phyloP scores from a whole-genome alignment of 2,113 vertebrate genomes.

The Lophochroa leadbeateri region DNA sequence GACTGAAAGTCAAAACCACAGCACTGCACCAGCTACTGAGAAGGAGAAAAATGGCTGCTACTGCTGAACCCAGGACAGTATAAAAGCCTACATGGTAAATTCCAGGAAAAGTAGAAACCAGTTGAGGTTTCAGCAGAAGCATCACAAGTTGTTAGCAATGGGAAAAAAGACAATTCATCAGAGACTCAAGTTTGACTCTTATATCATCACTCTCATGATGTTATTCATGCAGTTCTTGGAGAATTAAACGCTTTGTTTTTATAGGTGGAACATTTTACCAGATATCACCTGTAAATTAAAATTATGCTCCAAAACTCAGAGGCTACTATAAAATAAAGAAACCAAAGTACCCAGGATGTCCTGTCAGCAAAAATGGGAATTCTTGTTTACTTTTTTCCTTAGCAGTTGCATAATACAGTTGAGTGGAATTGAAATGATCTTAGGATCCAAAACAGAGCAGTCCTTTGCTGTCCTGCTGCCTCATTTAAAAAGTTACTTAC shows the following conservation, averaged over 20 bases:
- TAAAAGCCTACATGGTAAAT: no score
- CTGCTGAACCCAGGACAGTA: no score
- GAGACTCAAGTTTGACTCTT: background rate
- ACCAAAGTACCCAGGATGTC: background rate
- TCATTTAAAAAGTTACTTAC: background rate
- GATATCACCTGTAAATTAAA: background rate
- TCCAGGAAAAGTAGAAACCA: no score
- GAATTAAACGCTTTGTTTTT: background rate
- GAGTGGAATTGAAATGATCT: background rate
- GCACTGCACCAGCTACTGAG: no score
- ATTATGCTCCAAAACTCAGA: background rate
- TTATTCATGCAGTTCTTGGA: background rate
- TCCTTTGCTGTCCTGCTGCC: rapidly evolving
- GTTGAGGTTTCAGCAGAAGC: background rate
- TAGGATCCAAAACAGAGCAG: background rate
- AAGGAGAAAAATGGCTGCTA: no score
- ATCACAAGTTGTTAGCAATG: background rate
- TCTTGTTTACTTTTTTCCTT: background rate
- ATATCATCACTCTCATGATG: background rate
- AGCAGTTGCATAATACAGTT: background rate
- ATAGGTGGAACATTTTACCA: background rate
- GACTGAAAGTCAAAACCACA: no score
- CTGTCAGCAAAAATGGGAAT: background rate
- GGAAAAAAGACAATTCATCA: background rate
- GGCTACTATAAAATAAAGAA: background rate